These are phyloP conservation scores for Nemapogon koenigi DNA, from an alignment of 2,888 invertebrate genomes.

Conservation along the genomic window DNA sequence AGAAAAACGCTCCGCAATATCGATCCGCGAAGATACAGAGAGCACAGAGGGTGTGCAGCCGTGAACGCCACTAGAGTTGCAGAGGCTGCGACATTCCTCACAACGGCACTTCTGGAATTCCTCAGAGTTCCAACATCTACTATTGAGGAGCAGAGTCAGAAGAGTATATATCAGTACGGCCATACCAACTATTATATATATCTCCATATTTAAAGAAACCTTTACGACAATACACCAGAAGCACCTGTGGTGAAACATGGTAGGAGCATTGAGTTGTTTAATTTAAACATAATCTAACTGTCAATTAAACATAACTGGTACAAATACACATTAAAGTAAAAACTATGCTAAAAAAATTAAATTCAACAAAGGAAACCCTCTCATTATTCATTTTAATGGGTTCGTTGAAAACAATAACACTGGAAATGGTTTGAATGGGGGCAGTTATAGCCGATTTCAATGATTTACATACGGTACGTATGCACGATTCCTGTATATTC, in stretches of 20 bases:
- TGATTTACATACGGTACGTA: conserved; percentile 35
- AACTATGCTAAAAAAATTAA: too few species aligned
- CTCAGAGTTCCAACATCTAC: conserved; percentile 38
- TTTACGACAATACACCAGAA: too few species aligned
- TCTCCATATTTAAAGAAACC: too few species aligned
- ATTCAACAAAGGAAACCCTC: conserved; percentile 8
- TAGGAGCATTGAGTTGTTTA: background rate
- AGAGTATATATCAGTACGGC: conserved; percentile 45
- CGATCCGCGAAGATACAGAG: conserved; percentile 32
- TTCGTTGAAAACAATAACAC: conserved; percentile 17
- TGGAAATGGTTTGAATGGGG: conserved; percentile 1
- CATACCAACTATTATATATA: conserved; percentile 46
- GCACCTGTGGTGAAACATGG: background rate
- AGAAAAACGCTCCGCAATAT: conserved; percentile 17
- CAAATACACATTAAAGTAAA: too few species aligned
- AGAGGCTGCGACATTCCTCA: conserved; percentile 43
- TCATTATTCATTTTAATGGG: conserved; percentile 36
- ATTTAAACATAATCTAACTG: background rate
- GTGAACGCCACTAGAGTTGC: conserved; percentile 20
- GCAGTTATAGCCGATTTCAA: conserved; percentile 14
- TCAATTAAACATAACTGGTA: too few species aligned
- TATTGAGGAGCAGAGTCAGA: conserved; percentile 33
- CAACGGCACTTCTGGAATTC: conserved; percentile 38
- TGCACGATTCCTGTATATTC: conserved; percentile 1
- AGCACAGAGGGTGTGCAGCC: conserved; percentile 25